phyloP scores from a whole-genome alignment of 1,140 invertebrate species.

The Magallana gigas region DNA sequence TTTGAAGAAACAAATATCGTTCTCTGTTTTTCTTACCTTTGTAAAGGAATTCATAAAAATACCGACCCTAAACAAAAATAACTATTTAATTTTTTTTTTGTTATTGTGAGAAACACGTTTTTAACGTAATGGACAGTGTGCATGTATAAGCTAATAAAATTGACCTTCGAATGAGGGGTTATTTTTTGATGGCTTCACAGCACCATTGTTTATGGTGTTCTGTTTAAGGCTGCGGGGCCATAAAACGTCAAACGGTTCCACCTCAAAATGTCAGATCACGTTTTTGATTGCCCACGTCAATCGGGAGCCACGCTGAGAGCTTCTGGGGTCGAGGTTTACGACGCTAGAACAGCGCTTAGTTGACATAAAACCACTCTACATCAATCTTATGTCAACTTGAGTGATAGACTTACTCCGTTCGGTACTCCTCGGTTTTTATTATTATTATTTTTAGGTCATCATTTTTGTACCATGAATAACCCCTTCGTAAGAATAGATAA shows the following conservation, averaged over 20 bases:
- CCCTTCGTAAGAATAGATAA: background rate
- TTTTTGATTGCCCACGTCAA: conserved; percentile 14
- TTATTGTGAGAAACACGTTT: too few relatives aligned
- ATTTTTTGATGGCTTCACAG: background rate
- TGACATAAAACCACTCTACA: conserved; percentile 15
- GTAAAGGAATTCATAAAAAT: too few relatives aligned
- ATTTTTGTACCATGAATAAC: background rate
- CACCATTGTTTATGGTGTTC: conserved; percentile 10
- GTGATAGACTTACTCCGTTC: conserved; percentile 1
- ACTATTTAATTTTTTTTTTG: too few relatives aligned
- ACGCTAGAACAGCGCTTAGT: background rate
- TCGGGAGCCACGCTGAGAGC: background rate
- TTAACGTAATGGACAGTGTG: too few relatives aligned
- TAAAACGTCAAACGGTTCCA: background rate
- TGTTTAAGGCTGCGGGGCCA: background rate
- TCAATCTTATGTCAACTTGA: conserved; percentile 28
- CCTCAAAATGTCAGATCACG: background rate
- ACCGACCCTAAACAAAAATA: too few relatives aligned
- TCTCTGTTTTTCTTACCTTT: too few relatives aligned
- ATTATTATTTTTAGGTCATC: conserved; percentile 20
- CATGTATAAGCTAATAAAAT: background rate
- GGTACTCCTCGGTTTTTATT: background rate
- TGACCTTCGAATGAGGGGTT: background rate
- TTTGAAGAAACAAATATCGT: too few relatives aligned
- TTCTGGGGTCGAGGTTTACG: background rate